Evolutionary conservation across 2,113 vertebrate genomes (phyloP), one percentile per base, ranked within the genome.

Genomic region (Ctenodactylus gundi): DNA sequence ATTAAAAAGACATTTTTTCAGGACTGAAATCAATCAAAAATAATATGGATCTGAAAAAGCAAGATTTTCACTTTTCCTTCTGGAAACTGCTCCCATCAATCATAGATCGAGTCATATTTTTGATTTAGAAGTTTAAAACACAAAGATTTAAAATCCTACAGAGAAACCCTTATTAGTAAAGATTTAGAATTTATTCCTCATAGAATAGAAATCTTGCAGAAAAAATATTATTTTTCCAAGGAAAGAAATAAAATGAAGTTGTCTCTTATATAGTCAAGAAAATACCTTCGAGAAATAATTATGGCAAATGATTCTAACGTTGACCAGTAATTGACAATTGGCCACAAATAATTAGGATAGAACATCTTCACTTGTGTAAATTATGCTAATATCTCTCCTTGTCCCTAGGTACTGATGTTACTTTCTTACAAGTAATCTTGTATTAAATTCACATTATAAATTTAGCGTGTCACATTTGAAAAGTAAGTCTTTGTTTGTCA

Each of bases 291-390:
- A 96, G 96, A 98, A 98, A 96, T 96, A 98, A 98, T 98, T 98
- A 98, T 21, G 76, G 93, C 94, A 95, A 97, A 96, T 98, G 94
- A 97, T 97, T 97, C 91, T 97, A 90, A 80, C 91, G 97, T 97
- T 98, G 97, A 97, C 97, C 96, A 98, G 88, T 94, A 98, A 98
- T 97, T 98, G 96, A 98, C 98, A 98, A 98, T 97, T 98, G 96
- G 88, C 83, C 95, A 96, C 97, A 98, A 97, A 98, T 98, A 98
- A 98, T 98, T 97, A 97, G 95, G 58, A 93, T 97, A 97, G 96
- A 96, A 95, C 95, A 64, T 94, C 80, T n/a, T 95, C 88, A 88
- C 77, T 94, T 58, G 39, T 96, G 58, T 96, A 97, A 97, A 97
- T 98, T 97, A 98, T 98, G 97, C 67, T 97, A 97, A 97, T 97